Percentiles rank a stretch among this genome's conserved stretches.
phyloP scores from a whole-genome alignment of 2,888 invertebrate species.

The Lasioglossum vierecki region DNA sequence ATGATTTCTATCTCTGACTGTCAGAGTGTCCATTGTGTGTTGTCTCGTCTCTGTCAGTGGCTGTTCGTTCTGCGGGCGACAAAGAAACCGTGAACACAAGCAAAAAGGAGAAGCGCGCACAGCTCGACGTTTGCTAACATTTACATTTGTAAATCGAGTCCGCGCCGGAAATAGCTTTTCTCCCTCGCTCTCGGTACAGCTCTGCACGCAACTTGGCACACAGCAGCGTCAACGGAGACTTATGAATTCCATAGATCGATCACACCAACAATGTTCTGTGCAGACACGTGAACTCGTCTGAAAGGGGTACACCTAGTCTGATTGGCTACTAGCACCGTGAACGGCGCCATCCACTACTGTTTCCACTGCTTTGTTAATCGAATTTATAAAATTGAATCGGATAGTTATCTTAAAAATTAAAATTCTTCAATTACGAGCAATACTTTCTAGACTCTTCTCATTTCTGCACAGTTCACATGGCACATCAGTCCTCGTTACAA shows the following conservation, averaged over 20 bases:
- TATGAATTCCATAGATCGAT: not conserved
- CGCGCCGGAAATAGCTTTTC: not conserved
- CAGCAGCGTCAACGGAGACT: not conserved
- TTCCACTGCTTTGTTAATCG: not conserved
- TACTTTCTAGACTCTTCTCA: not conserved
- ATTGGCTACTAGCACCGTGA: not conserved
- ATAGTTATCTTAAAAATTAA: not conserved
- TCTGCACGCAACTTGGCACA: not conserved
- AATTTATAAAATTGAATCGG: not conserved
- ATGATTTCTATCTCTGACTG: not conserved
- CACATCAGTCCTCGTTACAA: not conserved
- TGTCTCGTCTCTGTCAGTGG: constrained; percentile 8
- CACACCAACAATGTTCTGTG: not conserved
- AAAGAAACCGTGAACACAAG: constrained; percentile 57
- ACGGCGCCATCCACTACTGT: not conserved
- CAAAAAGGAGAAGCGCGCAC: constrained; percentile 52
- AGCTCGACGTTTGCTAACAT: constrained; percentile 23
- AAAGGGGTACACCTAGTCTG: not conserved
- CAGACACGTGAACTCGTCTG: not conserved
- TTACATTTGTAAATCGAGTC: not conserved
- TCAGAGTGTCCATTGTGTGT: not conserved
- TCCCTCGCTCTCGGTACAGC: not conserved
- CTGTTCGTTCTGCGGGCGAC: constrained; percentile 24
- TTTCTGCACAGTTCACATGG: not conserved
- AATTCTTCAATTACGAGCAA: not conserved